phyloP scores from a whole-genome alignment of 92 coral and sea anemone genomes.

The Zoanthus sociatus region DNA sequence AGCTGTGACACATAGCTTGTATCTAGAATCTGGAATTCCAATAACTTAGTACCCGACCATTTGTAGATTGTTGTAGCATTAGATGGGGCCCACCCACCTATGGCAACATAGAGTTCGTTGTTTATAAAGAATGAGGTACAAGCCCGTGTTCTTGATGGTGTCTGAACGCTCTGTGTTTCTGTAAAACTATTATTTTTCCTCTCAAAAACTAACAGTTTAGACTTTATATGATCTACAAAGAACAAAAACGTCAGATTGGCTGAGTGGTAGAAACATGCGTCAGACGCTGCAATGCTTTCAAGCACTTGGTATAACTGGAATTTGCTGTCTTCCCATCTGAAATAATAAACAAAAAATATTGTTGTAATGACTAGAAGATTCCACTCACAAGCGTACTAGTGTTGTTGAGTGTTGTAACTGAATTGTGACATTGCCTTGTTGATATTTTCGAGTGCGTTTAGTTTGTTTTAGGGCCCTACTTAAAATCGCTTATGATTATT shows the following conservation, averaged over 20 bases:
- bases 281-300: slow-evolving; percentile 9
- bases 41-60: slow-evolving; percentile 33
- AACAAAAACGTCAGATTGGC: slow-evolving; percentile 16
- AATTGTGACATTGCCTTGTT: no score
- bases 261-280: neutral
- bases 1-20: slow-evolving; percentile 35
- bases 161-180: slow-evolving; percentile 19
- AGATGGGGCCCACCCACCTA: slow-evolving; percentile 13
- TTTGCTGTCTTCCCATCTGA: slow-evolving; percentile 22
- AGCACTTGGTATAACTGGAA: slow-evolving; percentile 19
- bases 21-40: slow-evolving; percentile 20
- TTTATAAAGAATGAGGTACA: slow-evolving; percentile 26
- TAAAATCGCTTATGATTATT: no score
- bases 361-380: no score
- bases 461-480: no score
- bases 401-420: no score
- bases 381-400: no score
- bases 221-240: slow-evolving; percentile 29
- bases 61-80: slow-evolving; percentile 35
- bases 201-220: slow-evolving; percentile 14
- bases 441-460: no score
- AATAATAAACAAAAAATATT: neutral
- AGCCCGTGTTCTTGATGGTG: slow-evolving; percentile 1
- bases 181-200: slow-evolving; percentile 32
- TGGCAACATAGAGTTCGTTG: slow-evolving; percentile 9